Evolutionary conservation across 2,113 vertebrate species (phyloP), one percentile per base, ranked within the genome.

Genomic region (Otolemur garnettii): DNA sequence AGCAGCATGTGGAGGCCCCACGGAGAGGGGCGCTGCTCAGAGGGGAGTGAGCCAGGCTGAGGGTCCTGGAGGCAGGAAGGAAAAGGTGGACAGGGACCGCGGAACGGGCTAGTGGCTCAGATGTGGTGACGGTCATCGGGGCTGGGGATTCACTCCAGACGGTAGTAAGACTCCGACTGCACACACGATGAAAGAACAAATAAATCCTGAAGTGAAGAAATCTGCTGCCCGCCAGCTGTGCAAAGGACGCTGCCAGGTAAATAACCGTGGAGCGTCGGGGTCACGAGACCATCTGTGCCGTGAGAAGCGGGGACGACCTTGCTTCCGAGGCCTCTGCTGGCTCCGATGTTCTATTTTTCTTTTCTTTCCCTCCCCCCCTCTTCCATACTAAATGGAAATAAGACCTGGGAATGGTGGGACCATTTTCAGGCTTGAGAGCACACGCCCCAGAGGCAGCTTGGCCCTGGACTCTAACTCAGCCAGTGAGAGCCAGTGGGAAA

Each of bases 241-340:
- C 33, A 12, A 0, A 0, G 1, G 19, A 7, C 2, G n/a, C 7
- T 53, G 68, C 57, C 35, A 8, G 0, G 2, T 12, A n/a, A 66
- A 33, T 0, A 33, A 38, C 7, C 1, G 0, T 0, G 45, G 45
- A 62, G 21, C 72, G 22, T n/a, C 79, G 68, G 68, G 62, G 72
- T 38, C 55, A 3, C 30, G 2, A 0, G 2, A 2, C 75, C 53
- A 6, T n/a, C 90, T 94, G 57, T 8, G 8, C 5, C 1, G 17
- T 1, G 59, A 86, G 38, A 21, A 17, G 28, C 1, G 0, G 2
- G 3, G 50, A 35, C 24, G 24, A 14, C 26, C 38, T 55, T 15
- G 10, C 59, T 85, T 60, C 71, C 12, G 0, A 21, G 53, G 15
- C 5, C 42, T 64, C 85, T 75, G 45, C 59, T 77, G n/a, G 60